Percentiles rank a stretch among this genome's conserved stretches.
Evolutionary conservation across 2,113 vertebrate species (phyloP).

Genomic region (Anhinga rufa): DNA sequence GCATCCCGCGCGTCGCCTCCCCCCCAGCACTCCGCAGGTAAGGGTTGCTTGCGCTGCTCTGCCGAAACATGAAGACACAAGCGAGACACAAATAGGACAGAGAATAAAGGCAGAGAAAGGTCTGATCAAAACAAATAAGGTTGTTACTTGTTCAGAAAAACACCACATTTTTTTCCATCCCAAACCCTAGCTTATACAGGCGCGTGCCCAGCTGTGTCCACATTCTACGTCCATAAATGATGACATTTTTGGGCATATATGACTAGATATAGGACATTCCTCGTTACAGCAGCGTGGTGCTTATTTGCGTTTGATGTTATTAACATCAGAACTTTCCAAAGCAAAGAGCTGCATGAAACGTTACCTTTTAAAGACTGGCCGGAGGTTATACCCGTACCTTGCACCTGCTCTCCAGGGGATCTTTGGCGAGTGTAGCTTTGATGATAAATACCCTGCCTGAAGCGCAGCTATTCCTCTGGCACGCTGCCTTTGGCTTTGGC

Average conservation of each 20-base stretch:
- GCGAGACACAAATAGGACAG: no score
- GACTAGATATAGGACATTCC: no score
- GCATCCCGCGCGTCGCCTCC: background rate
- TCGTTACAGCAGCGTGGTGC: background rate
- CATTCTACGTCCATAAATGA: background rate
- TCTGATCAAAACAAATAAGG: background rate
- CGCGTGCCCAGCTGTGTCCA: fast-evolving
- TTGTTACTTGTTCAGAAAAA: background rate
- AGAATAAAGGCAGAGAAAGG: background rate
- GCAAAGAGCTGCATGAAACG: background rate
- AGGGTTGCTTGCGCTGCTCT: fast-evolving
- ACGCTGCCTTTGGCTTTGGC: background rate
- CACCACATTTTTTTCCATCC: background rate
- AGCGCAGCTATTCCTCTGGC: background rate
- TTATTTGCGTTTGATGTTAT: background rate
- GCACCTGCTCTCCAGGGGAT: fast-evolving
- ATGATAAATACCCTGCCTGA: fast-evolving
- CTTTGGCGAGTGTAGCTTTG: fast-evolving
- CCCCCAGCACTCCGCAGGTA: background rate
- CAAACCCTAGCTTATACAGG: no score
- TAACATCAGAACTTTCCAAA: background rate
- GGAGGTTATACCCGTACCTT: background rate
- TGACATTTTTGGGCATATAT: fast-evolving
- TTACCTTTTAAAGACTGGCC: background rate
- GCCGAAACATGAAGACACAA: fast-evolving